phyloP scores from a whole-genome alignment of 2,113 vertebrate species.

The Psammodynastes pulverulentus region DNA sequence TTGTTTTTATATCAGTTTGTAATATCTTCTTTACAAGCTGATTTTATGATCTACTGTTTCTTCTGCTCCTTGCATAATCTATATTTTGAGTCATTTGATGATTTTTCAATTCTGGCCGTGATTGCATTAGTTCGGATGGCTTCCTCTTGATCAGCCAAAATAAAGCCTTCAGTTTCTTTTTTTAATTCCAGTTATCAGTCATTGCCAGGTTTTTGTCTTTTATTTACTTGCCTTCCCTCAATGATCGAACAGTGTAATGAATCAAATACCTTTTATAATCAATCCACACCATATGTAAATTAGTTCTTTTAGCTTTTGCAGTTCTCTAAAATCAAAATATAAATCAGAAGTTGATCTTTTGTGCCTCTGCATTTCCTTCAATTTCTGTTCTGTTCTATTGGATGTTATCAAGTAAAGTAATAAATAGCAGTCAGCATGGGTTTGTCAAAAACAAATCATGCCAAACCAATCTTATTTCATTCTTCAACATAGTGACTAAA shows the following conservation, averaged over 20 bases:
- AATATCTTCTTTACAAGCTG: background rate
- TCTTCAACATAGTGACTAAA: too few species aligned
- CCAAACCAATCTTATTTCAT: too few species aligned
- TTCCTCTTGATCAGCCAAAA: background rate
- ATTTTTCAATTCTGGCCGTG: background rate
- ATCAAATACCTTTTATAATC: background rate
- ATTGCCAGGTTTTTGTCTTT: too few species aligned
- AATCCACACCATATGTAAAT: background rate
- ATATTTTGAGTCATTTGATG: background rate
- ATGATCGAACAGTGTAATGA: background rate
- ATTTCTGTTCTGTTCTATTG: background rate
- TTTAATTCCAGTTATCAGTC: background rate
- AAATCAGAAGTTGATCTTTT: background rate
- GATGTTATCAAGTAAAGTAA: too few species aligned
- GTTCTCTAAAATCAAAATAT: background rate
- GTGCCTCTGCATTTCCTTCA: background rate
- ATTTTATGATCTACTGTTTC: background rate
- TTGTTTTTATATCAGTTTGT: background rate
- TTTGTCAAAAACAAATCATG: too few species aligned
- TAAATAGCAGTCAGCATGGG: too few species aligned
- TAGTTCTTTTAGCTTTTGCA: background rate
- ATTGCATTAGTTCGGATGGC: background rate
- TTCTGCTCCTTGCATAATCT: background rate
- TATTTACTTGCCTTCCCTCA: too few species aligned
- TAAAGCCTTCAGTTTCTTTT: background rate